Conservation (phyloP, 2,888 invertebrate species). For the Tholera decimalis region DNA sequence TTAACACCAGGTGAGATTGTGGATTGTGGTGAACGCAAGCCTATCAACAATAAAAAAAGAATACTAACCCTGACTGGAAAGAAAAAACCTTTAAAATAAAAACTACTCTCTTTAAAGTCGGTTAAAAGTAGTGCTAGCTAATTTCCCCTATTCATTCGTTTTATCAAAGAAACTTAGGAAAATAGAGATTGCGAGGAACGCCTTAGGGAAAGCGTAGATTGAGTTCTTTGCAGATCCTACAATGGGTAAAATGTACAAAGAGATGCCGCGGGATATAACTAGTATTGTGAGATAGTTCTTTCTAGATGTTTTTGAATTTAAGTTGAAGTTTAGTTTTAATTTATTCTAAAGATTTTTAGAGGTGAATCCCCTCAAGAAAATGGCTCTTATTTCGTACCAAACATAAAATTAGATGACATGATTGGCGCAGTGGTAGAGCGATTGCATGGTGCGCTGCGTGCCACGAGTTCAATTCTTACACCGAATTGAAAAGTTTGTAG, state of each 20-base stretch:
- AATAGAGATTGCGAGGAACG: slow-evolving; percentile 43
- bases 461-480: too few relatives aligned
- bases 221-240: slow-evolving; percentile 50
- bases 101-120: neutral
- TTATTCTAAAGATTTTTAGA: neutral
- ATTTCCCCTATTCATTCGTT: slow-evolving; percentile 46
- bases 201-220: slow-evolving; percentile 35
- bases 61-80: neutral
- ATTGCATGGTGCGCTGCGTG: too few relatives aligned
- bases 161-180: slow-evolving; percentile 57
- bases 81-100: neutral
- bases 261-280: slow-evolving; percentile 42
- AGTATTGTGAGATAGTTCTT: slow-evolving; percentile 26
- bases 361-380: neutral
- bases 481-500: too few relatives aligned
- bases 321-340: slow-evolving; percentile 7
- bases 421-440: too few relatives aligned
- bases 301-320: neutral
- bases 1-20: too few relatives aligned
- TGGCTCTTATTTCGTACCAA: too few relatives aligned
- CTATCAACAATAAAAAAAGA: too few relatives aligned
- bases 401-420: too few relatives aligned
- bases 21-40: too few relatives aligned
- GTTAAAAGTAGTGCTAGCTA: slow-evolving; percentile 28
- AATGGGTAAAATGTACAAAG: slow-evolving; percentile 46